Evolutionary conservation across 1,140 invertebrate species (phyloP).

Genomic region (Philotrypesis tridentata): DNA sequence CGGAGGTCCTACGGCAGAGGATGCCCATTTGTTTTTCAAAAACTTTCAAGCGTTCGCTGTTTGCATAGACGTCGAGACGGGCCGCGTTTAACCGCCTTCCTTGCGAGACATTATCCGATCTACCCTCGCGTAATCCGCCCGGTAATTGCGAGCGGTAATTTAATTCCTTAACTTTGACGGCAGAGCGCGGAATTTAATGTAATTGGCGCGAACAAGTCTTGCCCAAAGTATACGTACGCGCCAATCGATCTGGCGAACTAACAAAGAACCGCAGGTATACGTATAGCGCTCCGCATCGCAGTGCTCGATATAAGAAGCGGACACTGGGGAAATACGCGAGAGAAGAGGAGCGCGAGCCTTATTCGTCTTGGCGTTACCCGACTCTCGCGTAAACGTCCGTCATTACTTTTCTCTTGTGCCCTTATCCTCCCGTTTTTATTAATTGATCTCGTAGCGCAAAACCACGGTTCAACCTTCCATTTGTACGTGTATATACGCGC

Average conservation of each 20-base stretch:
- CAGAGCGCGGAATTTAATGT: neutral
- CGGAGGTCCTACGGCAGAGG: constrained; percentile 81
- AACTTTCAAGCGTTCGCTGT: neutral
- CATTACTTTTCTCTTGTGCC: too few species aligned
- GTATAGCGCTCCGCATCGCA: neutral
- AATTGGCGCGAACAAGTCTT: neutral
- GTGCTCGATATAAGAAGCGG: neutral
- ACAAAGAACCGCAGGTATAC: neutral
- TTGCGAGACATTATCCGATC: neutral
- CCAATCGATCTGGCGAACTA: neutral
- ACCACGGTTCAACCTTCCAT: too few species aligned
- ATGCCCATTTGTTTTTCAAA: neutral
- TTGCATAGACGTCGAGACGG: neutral
- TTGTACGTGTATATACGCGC: too few species aligned
- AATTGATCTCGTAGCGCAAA: too few species aligned
- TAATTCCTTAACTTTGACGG: neutral
- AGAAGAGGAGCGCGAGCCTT: neutral
- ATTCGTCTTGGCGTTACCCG: neutral
- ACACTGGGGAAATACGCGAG: neutral
- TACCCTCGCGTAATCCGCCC: neutral
- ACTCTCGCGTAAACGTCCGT: neutral
- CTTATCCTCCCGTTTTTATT: too few species aligned
- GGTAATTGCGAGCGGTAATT: neutral
- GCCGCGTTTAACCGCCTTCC: too few species aligned
- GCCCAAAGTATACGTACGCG: neutral